Conservation (phyloP, 2,113 vertebrate genomes). For the Pagrus major region DNA sequence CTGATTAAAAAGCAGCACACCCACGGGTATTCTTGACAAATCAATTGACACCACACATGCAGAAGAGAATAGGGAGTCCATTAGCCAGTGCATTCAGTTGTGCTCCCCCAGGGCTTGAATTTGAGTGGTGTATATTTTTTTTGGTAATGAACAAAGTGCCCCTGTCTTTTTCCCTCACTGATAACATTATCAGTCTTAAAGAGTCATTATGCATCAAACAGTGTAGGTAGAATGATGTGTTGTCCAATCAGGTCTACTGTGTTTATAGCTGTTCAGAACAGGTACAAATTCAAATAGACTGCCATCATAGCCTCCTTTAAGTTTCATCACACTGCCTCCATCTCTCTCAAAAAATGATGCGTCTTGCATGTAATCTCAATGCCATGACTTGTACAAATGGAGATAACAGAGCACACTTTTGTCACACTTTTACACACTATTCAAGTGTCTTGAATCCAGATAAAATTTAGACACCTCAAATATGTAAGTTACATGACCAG, state of each 20-base stretch:
- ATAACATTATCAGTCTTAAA: not conserved
- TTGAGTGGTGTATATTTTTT: not conserved
- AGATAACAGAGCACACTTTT: not conserved
- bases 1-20: constrained; percentile 57
- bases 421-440: not conserved
- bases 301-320: not conserved
- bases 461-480: too few species aligned
- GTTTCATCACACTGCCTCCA: not conserved
- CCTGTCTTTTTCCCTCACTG: not conserved
- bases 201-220: not conserved
- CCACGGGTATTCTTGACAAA: constrained; percentile 39
- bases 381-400: not conserved
- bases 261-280: not conserved
- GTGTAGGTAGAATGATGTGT: not conserved
- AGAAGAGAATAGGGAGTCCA: constrained; percentile 18
- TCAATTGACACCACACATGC: constrained; percentile 43
- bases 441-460: not conserved
- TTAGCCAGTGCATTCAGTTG: constrained; percentile 26
- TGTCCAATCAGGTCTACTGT: not conserved
- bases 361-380: not conserved
- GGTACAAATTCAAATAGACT: not conserved
- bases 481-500: too few species aligned
- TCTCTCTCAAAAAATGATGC: not conserved
- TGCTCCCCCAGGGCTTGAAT: not conserved
- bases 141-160: not conserved